Evolutionary conservation across 1,140 invertebrate genomes (phyloP).

Genomic region (Oreohelix idahoensis): DNA sequence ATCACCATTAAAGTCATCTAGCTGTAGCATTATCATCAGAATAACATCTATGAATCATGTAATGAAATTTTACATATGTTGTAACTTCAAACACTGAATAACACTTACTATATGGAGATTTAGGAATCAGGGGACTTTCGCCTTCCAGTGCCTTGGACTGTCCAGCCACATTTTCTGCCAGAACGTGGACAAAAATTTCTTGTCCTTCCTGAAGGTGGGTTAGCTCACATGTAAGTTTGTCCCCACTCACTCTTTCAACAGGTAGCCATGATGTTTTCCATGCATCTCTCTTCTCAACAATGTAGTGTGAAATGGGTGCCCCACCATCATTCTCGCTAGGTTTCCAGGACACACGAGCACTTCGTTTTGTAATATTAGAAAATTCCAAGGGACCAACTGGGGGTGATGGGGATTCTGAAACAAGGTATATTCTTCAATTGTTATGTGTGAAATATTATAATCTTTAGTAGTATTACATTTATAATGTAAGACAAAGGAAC

Average conservation of each 20-base stretch:
- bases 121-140: conserved; percentile 85
- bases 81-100: neutral
- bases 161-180: conserved; percentile 70
- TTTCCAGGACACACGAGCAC: conserved; percentile 89
- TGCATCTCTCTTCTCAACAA: conserved; percentile 94
- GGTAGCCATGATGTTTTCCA: conserved; percentile 58
- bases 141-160: conserved; percentile 78
- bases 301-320: conserved; percentile 89
- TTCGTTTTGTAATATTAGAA: conserved; percentile 74
- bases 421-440: too few relatives aligned
- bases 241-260: conserved; percentile 54
- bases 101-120: conserved; percentile 94
- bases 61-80: too few relatives aligned
- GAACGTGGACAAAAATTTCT: conserved; percentile 76
- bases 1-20: too few relatives aligned
- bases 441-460: too few relatives aligned
- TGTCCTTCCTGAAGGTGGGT: conserved; percentile 84
- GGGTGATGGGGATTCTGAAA: conserved; percentile 74
- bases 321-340: conserved; percentile 89
- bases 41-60: too few relatives aligned
- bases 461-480: too few relatives aligned
- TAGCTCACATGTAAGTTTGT: conserved; percentile 78
- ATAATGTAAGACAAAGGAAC: too few relatives aligned
- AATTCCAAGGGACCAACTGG: conserved; percentile 80
- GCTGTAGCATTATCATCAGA: too few relatives aligned